Evolutionary conservation across 1,140 invertebrate genomes (phyloP).

Genomic region (Apocrypta bakeri): DNA sequence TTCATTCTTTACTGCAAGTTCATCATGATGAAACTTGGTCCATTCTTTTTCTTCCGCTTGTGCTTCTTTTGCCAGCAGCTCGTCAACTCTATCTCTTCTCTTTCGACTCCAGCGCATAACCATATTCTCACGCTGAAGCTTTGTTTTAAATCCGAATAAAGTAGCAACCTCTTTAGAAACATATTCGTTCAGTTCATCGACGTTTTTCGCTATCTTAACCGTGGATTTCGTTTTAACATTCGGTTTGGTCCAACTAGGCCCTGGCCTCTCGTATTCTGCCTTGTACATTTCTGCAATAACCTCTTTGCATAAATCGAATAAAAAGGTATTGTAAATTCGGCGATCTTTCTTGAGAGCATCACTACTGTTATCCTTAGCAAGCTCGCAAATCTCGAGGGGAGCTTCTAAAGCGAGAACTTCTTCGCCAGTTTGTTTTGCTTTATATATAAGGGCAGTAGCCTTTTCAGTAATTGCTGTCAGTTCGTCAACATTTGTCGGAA

Average conservation of each 20-base stretch:
- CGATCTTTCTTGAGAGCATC: constrained; percentile 61
- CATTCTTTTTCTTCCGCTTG: constrained; percentile 82
- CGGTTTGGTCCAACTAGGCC: constrained; percentile 76
- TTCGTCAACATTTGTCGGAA: constrained; percentile 73
- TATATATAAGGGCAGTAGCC: constrained; percentile 71
- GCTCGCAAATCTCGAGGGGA: constrained; percentile 67
- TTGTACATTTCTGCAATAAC: constrained; percentile 75
- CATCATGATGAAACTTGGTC: constrained; percentile 83
- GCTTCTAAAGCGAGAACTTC: constrained; percentile 68
- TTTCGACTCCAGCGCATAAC: constrained; percentile 82
- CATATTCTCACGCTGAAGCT: constrained; percentile 75
- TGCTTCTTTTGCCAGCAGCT: constrained; percentile 81
- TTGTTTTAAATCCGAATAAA: constrained; percentile 77
- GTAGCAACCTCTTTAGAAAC: constrained; percentile 76
- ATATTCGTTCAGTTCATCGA: constrained; percentile 72
- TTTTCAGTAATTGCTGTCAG: constrained; percentile 71
- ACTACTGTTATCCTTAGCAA: constrained; percentile 69
- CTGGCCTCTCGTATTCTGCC: constrained; percentile 69
- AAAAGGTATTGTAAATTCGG: constrained; percentile 73
- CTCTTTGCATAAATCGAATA: constrained; percentile 82
- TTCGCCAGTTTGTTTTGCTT: constrained; percentile 66
- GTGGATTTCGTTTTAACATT: constrained; percentile 68
- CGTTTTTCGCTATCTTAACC: constrained; percentile 68
- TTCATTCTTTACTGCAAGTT: constrained; percentile 81
- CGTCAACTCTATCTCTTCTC: constrained; percentile 83